Conservation (phyloP, 2,113 vertebrate species). For the Cyprinodon brontotheroides region DNA sequence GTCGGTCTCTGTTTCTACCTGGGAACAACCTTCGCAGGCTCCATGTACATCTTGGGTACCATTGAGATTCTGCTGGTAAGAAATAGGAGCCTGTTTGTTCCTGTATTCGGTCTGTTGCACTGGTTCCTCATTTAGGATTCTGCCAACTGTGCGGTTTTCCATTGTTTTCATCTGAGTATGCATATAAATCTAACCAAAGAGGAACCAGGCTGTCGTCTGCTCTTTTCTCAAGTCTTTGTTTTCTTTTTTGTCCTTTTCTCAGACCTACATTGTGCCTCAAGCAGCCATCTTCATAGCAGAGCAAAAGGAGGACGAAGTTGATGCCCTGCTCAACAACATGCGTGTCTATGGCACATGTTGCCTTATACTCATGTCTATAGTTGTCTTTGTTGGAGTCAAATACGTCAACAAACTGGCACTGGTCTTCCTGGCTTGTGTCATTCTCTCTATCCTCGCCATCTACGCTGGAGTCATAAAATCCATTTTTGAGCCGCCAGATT, state of each 20-base stretch:
- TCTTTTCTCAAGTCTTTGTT: neutral
- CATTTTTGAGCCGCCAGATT: slow-evolving; percentile 88
- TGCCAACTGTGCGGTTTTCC: neutral
- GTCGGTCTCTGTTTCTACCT: slow-evolving; percentile 84
- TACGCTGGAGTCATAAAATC: slow-evolving; percentile 96
- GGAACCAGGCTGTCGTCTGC: neutral
- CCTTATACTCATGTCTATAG: slow-evolving; percentile 87
- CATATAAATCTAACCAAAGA: neutral
- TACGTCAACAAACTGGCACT: slow-evolving; percentile 95
- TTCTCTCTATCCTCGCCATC: slow-evolving; percentile 94
- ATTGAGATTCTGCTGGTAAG: slow-evolving; percentile 84
- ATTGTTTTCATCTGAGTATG: neutral
- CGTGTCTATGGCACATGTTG: slow-evolving; percentile 91
- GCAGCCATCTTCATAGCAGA: slow-evolving; percentile 87
- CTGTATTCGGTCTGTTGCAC: neutral
- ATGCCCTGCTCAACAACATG: slow-evolving; percentile 91
- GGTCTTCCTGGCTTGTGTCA: slow-evolving; percentile 93
- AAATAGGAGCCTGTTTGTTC: neutral
- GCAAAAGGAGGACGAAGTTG: slow-evolving; percentile 54
- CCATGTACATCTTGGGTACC: slow-evolving; percentile 86
- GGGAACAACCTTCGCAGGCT: slow-evolving; percentile 82
- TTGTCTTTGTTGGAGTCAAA: slow-evolving; percentile 95
- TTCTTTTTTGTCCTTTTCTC: neutral
- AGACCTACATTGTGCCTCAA: slow-evolving; percentile 93
- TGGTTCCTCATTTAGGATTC: neutral